These are phyloP conservation scores for Piliocolobus tephrosceles DNA, from an alignment of 2,113 vertebrate species.

Conservation along the genomic window DNA sequence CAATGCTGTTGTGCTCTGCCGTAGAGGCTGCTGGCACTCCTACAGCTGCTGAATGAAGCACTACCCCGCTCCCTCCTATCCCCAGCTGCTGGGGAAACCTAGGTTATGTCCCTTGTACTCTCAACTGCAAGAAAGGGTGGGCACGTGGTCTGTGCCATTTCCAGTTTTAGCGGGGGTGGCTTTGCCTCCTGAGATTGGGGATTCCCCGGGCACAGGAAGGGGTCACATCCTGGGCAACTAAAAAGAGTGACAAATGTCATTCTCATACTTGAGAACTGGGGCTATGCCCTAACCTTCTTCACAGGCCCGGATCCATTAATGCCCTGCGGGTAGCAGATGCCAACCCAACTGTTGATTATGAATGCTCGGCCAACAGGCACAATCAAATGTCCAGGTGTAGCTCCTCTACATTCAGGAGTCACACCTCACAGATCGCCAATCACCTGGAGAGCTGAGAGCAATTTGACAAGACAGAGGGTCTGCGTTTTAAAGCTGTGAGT, in stretches of 20 bases:
- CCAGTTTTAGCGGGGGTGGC: neutral
- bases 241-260: neutral
- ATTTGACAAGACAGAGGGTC: accelerated
- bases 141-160: neutral
- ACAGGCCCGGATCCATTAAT: too few species aligned
- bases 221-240: neutral
- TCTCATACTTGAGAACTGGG: neutral
- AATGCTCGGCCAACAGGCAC: too few species aligned
- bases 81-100: neutral
- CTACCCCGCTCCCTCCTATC: neutral
- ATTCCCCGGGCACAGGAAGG: neutral
- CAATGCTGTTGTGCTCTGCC: accelerated
- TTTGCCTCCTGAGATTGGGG: neutral
- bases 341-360: neutral
- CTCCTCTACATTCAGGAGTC: neutral
- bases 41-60: neutral
- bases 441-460: neutral
- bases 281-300: neutral
- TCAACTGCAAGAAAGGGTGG: neutral
- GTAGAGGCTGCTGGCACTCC: accelerated
- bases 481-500: neutral
- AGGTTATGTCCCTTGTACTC: neutral
- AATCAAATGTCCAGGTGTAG: too few species aligned
- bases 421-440: accelerated
- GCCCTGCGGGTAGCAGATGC: neutral